Conservation (phyloP, 2,888 invertebrate genomes). For the Cantharis lateralis region DNA sequence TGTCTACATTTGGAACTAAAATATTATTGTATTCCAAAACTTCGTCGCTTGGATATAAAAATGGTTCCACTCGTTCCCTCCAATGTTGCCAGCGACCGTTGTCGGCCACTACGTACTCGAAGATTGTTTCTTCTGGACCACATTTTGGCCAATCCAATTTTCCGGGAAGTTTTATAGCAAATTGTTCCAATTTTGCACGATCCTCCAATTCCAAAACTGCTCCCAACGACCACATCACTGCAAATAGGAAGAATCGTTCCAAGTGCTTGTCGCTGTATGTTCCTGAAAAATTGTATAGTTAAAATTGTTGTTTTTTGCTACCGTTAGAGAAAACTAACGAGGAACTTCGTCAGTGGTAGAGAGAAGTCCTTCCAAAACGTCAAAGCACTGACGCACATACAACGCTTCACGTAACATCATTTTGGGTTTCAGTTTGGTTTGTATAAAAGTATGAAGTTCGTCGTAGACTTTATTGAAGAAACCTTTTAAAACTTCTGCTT, state of each 20-base stretch:
- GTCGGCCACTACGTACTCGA: constrained; percentile 77
- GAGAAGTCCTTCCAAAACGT: constrained; percentile 76
- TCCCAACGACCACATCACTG: constrained; percentile 89
- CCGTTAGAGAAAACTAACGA: constrained; percentile 35
- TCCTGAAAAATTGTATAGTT: neutral
- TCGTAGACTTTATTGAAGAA: constrained; percentile 76
- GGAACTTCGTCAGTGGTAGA: constrained; percentile 46
- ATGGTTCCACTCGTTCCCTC: constrained; percentile 73
- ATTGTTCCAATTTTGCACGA: constrained; percentile 73
- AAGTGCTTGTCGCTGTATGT: constrained; percentile 65
- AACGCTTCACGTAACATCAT: constrained; percentile 83
- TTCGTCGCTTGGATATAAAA: constrained; percentile 72
- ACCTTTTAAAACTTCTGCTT: constrained; percentile 65
- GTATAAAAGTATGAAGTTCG: constrained; percentile 72
- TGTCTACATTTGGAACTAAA: constrained; percentile 87
- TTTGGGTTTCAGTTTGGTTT: constrained; percentile 71
- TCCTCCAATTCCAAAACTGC: constrained; percentile 79
- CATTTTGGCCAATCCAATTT: constrained; percentile 77
- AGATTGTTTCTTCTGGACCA: constrained; percentile 73
- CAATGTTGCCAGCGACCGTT: constrained; percentile 83
- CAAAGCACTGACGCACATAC: constrained; percentile 80
- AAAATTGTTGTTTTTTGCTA: neutral
- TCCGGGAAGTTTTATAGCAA: constrained; percentile 67
- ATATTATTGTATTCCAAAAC: constrained; percentile 81
- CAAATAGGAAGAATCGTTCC: constrained; percentile 78